phyloP scores from a whole-genome alignment of 2,888 invertebrate genomes.

The Lagria hirta region DNA sequence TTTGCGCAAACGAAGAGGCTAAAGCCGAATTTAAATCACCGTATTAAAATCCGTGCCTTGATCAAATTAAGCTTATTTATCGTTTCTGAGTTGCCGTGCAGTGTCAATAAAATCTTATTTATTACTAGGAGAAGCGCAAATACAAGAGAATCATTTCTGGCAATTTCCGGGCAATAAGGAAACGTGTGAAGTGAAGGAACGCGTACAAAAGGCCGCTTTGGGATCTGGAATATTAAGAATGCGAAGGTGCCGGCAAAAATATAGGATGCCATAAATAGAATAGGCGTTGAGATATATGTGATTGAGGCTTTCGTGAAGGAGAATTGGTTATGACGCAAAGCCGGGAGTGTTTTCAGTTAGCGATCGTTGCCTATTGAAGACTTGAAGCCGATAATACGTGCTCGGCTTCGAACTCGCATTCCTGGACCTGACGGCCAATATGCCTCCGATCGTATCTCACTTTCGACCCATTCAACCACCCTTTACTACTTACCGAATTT shows the following conservation, averaged over 20 bases:
- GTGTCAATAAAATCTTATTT: slow-evolving; percentile 34
- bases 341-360: slow-evolving; percentile 46
- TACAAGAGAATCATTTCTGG: slow-evolving; percentile 39
- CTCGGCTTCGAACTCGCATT: slow-evolving; percentile 42
- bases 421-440: slow-evolving; percentile 47
- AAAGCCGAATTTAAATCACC: slow-evolving; percentile 33
- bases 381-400: slow-evolving; percentile 46
- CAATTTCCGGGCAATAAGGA: slow-evolving; percentile 43
- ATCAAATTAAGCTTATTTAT: slow-evolving; percentile 39
- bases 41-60: slow-evolving; percentile 37
- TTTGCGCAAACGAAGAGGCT: slow-evolving; percentile 19
- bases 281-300: slow-evolving; percentile 47
- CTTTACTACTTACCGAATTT: slow-evolving; percentile 29
- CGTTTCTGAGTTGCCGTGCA: slow-evolving; percentile 28
- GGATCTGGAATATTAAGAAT: slow-evolving; percentile 46
- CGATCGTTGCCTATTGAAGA: slow-evolving; percentile 45
- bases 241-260: slow-evolving; percentile 39
- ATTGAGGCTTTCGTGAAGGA: slow-evolving; percentile 44
- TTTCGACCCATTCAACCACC: slow-evolving; percentile 21
- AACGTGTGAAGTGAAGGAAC: slow-evolving; percentile 41
- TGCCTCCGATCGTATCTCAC: slow-evolving; percentile 37
- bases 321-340: slow-evolving; percentile 47
- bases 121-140: slow-evolving; percentile 32
- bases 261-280: slow-evolving; percentile 48
- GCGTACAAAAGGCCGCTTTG: slow-evolving; percentile 39